Evolutionary conservation across 2,797 vertebrate species (phyloP).

Genomic region (Pseudocheirus occidentalis): DNA sequence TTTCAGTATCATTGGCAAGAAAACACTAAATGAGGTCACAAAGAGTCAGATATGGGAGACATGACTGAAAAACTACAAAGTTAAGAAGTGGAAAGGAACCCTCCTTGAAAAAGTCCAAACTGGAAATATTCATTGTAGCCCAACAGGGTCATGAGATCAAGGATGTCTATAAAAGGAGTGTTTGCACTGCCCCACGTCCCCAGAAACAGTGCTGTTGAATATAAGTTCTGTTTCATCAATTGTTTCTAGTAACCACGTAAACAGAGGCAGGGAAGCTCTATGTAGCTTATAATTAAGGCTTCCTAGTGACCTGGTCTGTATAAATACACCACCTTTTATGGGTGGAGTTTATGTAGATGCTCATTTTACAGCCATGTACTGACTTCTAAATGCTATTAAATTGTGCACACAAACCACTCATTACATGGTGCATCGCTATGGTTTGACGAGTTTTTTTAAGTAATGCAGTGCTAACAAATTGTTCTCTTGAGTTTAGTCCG

Average conservation of each 20-base stretch:
- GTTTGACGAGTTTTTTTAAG: constrained; percentile 54
- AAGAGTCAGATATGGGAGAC: neutral
- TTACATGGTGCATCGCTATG: constrained; percentile 54
- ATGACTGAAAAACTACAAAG: neutral
- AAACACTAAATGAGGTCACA: neutral
- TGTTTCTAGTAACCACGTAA: constrained; percentile 64
- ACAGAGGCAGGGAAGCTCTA: constrained; percentile 53
- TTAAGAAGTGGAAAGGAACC: constrained; percentile 31
- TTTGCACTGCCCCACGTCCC: neutral
- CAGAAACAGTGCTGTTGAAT: neutral
- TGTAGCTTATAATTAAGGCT: constrained; percentile 67
- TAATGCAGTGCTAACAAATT: constrained; percentile 62
- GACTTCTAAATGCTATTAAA: constrained; percentile 59
- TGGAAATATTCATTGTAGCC: constrained; percentile 34
- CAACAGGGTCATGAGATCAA: constrained; percentile 46
- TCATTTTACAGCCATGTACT: constrained; percentile 55
- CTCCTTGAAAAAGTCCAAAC: neutral
- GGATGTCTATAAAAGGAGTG: constrained; percentile 34
- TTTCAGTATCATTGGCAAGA: neutral
- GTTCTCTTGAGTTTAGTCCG: constrained; percentile 42
- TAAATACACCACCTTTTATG: constrained; percentile 44
- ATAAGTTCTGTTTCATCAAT: neutral
- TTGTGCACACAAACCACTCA: constrained; percentile 42
- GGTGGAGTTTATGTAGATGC: constrained; percentile 43
- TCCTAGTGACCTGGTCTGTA: constrained; percentile 55